Base-by-base conservation (phyloP, 2,888 invertebrate species). In the Odontomyia ornata region DNA sequence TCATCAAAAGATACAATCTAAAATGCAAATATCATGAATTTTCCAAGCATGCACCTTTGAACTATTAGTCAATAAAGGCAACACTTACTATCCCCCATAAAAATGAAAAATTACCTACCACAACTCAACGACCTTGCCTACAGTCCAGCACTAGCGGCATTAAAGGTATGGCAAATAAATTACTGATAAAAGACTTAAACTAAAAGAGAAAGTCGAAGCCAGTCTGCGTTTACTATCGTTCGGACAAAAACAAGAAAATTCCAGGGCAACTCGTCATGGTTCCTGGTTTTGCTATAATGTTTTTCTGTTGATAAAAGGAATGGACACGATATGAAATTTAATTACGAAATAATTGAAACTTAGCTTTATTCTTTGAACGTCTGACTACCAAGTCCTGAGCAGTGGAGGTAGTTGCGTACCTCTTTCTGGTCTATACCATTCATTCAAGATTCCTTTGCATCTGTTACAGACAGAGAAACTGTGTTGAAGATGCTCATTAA, bases 311-410 rank as follows among this genome's bases (percentile, higher is more conserved):
- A 77, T 77, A 77, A 77, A 77, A 77, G 60, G 76, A 75, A 77
- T 75, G 72, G 71, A 71, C 77, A 76, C 64, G 76, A 77, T 77
- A 75, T 77, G 77, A 77, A 78, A 78, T 76, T 69, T 77, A 78
- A 78, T 78, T 78, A 78, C 65, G 62, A 73, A 69, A 77, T 78
- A 78, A 77, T 77, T 77, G 77, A 78, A 78, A 77, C 47, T 77
- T 78, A 77, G 75, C 75, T 71, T 67, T 64, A 64, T 65, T 65
- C 18, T 36, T 3, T 36, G 9, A 9, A 9, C 9, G 3, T 4
- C 2, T 13, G 36, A 36, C 36, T 36, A 3, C 3, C 36, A 36
- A 9, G 36, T 36, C 9, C 5, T 36, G 36, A 36, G 36, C 9
- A 36, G 36, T 18, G 13, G 15, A 3, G 13, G 52, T 9, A 52